A percentile compares a stretch with the other conserved stretches of the same genome.
Evolutionary conservation across 1,140 invertebrate genomes (phyloP).

Genomic region (Cherax quadricarinatus): DNA sequence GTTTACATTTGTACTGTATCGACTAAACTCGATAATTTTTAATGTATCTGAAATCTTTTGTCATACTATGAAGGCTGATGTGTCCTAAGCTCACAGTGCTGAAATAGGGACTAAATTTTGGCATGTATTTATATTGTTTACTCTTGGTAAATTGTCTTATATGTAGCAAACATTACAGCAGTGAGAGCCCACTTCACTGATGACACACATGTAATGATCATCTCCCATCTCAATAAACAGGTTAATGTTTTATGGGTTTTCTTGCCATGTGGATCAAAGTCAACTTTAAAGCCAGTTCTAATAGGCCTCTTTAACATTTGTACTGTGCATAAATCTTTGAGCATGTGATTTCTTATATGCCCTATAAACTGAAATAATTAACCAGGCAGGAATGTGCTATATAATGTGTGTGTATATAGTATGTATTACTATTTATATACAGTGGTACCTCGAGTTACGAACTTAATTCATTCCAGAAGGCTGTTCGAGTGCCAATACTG

Average conservation of each 20-base stretch:
- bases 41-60: background rate
- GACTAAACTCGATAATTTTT: background rate
- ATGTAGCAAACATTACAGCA: background rate
- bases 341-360: too few relatives aligned
- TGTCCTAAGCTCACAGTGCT: background rate
- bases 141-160: too few relatives aligned
- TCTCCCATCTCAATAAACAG: background rate
- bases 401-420: background rate
- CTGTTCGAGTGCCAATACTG: too few relatives aligned
- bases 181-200: background rate
- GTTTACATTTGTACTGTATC: background rate
- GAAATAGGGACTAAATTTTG: background rate
- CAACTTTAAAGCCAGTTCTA: too few relatives aligned
- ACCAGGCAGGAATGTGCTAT: too few relatives aligned
- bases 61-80: background rate
- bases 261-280: background rate
- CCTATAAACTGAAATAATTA: too few relatives aligned
- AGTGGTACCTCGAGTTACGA: too few relatives aligned
- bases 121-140: background rate
- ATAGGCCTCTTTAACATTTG: too few relatives aligned
- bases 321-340: too few relatives aligned
- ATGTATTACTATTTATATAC: background rate
- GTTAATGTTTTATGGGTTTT: constrained; percentile 1
- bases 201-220: background rate
- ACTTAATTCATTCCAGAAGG: too few relatives aligned